phyloP scores from a whole-genome alignment of 1,140 invertebrate genomes.

The Pseudomyrmex flavicornis region DNA sequence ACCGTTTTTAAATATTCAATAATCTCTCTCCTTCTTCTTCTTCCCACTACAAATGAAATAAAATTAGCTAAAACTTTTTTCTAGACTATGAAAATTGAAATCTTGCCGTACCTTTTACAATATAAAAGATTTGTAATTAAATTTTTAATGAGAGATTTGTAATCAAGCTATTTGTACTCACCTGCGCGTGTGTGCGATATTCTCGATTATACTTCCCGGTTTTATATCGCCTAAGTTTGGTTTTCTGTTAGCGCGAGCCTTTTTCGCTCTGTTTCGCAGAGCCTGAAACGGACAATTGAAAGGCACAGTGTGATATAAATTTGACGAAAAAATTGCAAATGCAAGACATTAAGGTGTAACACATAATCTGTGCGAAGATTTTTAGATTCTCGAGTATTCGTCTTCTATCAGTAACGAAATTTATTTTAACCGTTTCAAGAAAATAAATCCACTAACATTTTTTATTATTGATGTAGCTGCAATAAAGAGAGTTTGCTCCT shows the following conservation, averaged over 20 bases:
- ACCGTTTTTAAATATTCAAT: no score
- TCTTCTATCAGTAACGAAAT: conserved; percentile 31
- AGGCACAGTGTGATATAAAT: conserved; percentile 55
- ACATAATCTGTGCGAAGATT: conserved; percentile 56
- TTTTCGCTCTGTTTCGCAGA: conserved; percentile 93
- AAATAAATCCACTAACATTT: conserved; percentile 42
- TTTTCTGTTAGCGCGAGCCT: conserved; percentile 91
- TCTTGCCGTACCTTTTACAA: conserved; percentile 36
- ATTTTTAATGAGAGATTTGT: neutral
- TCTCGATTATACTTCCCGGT: conserved; percentile 94
- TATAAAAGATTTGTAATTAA: conserved; percentile 6
- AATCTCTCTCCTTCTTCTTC: neutral
- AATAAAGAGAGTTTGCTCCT: neutral
- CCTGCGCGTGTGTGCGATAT: conserved; percentile 91
- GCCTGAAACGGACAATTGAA: conserved; percentile 85
- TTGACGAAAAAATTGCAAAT: neutral
- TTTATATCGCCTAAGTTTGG: conserved; percentile 90
- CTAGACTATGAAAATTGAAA: neutral
- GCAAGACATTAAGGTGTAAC: conserved; percentile 17
- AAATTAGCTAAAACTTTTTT: no score
- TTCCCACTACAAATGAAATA: neutral
- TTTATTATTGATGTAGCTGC: neutral
- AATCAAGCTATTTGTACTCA: conserved; percentile 70
- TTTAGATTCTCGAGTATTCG: neutral
- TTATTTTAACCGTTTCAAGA: conserved; percentile 30